Base-by-base conservation (phyloP, 1,140 invertebrate species). In the Drosophila fuyamai region DNA sequence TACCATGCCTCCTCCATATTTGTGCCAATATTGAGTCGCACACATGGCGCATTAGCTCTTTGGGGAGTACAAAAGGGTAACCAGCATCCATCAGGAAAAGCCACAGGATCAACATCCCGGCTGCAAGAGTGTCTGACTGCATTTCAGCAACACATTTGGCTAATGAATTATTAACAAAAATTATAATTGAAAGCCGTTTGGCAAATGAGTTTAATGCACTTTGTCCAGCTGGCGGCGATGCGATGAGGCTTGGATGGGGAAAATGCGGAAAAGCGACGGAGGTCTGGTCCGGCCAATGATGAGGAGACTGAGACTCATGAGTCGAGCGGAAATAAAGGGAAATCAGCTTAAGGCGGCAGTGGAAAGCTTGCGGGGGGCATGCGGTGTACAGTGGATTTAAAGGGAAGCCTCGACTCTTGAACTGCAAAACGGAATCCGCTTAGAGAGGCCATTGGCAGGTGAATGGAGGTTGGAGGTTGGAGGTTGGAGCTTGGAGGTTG, bases 131-230 rank as follows among this genome's bases (percentile, higher is more conserved):
- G 72, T 53, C 67, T 74, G 81, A 54, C 71, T 84, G 77, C 73
- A 81, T 85, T 79, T 76, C 40, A 58, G 68, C 81, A 66, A 86
- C 81, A 85, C 70, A 75, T 86, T 88, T 65, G 73, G 76, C 84
- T 88, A 89, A 88, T 88, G 67, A 88, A 89, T 83, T 83, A 88
- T 88, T 88, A 89, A 83, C 82, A 67, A 60, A 88, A 86, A 79
- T 83, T 88, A 88, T 86, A 86, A 86, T 86, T 86, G 82, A 86
- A 88, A 86, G 79, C 83, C 76, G 83, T 76, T 88, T 73, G 75
- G 41, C 76, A 83, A 86, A 86, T 76, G 83, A 86, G 83, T 88
- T 88, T 82, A 82, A 86, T 86, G 83, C 83, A 86, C 82, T 80
- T 62, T 70, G 55, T 59, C 57, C 38, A 38, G 43, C 56, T 32